Evolutionary conservation across 2,888 invertebrate species (phyloP), one percentile per base, ranked within the genome.

Genomic region (Lasioglossum lativentre): DNA sequence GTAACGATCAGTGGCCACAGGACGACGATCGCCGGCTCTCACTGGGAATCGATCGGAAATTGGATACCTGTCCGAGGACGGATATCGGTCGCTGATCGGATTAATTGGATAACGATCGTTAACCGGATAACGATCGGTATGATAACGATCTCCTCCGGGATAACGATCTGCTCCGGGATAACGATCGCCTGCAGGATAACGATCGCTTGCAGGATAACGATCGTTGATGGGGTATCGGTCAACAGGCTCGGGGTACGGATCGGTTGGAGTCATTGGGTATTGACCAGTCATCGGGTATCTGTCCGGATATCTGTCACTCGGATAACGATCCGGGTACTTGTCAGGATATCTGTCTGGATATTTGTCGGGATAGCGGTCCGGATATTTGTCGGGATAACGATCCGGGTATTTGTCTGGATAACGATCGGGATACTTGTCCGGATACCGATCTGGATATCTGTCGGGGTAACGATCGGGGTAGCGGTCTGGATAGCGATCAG

Each of bases 21-120:
- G 96, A 90, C 96, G 96, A 47, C 96, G 95, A 91, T 96, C 96
- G 82, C 96, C 78, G n/a, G 92, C 95, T 80, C 87, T 94, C 92
- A 92, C 94, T 86, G 96, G 96, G 79, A 96, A 96, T 90, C 96
- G 95, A 93, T 96, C 96, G 2, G 95, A 95, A 56, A 91, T 91
- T 27, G 95, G 95, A 19, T 90, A 93, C 75, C 86, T 88, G 75
- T 92, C 96, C 63, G 95, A 92, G 72, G 91, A 91, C 30, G 95
- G 95, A 19, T 91, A 94, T 73, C 88, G 89, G 84, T 92, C 95
- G 8, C 80, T 79, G 8, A 90, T 75, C 5, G 95, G 95, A 89
- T 93, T 94, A 75, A 70, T 66, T 86, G 96, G 95, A 80, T 96
- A 96, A 89, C 96, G 95, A 92, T 96, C 96, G 5, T 68, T 85